Evolutionary conservation across 2,888 invertebrate species (phyloP), one percentile per base, ranked within the genome.

Genomic region (Acleris literana): DNA sequence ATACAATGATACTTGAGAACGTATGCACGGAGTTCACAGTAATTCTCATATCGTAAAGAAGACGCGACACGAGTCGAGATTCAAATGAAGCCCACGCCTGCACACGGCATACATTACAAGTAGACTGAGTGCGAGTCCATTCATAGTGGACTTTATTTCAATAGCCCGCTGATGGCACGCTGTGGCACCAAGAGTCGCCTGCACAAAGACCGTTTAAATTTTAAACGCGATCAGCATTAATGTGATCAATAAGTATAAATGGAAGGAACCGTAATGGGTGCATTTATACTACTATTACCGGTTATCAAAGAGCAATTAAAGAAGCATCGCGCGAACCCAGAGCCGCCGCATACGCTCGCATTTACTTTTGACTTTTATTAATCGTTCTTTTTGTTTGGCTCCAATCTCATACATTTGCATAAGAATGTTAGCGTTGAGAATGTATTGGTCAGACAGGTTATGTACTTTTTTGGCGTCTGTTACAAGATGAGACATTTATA

Each of bases 221-320:
- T 80, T 74, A 79, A 82, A 79, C 74, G 73, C 78, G 76, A 82
- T 76, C 77, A 70, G 76, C 78, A 81, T 81, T 82, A 82, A 84
- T 79, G 71, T 75, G 75, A 78, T 78, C 78, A 78, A 81, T 82
- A 66, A 62, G 66, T 62, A 83, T 76, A 83, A 85, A 82, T 79
- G 74, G 76, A 82, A 80, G 77, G 79, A 82, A 81, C 79, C 79
- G 79, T 85, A 84, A 86, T 84, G 81, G 81, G 79, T 80, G 83
- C 83, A 86, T 87, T 86, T 86, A 88, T 84, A 84, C 81, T 71
- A 85, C 83, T 86, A 85, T 85, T 85, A 86, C 84, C 81, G 80
- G 85, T 87, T 87, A 88, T 87, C 85, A 85, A 82, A 81, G 79
- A 85, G 83, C 85, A 88, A 90, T 88, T 88, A 90, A 88, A 88